Evolutionary conservation across 1,140 invertebrate genomes (phyloP).

Genomic region (Goniozus legneri): DNA sequence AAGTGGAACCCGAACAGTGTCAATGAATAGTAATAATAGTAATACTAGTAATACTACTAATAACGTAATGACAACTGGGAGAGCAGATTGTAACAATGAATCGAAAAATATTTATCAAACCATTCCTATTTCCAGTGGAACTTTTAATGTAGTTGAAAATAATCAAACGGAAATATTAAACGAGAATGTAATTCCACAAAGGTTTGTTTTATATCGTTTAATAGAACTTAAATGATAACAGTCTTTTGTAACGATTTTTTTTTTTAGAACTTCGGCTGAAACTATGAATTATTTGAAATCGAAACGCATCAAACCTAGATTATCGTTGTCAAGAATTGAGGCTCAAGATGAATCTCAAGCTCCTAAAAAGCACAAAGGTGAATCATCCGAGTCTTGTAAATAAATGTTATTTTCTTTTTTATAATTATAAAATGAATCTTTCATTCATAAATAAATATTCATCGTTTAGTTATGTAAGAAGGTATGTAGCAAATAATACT

Average conservation of each 20-base stretch:
- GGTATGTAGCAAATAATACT: constrained; percentile 35
- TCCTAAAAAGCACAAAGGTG: constrained; percentile 46
- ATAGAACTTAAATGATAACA: constrained; percentile 1
- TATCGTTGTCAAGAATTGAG: constrained; percentile 37
- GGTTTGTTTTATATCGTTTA: constrained; percentile 1
- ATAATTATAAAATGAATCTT: constrained; percentile 20
- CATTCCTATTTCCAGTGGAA: constrained; percentile 31
- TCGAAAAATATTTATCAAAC: constrained; percentile 30
- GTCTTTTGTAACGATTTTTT: constrained; percentile 12
- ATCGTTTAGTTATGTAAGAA: constrained; percentile 40
- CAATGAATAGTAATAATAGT: constrained; percentile 13
- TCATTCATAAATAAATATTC: constrained; percentile 19
- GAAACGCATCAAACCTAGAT: constrained; percentile 45
- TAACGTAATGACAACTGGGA: too few species aligned
- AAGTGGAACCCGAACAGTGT: constrained; percentile 19
- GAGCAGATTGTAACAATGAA: too few species aligned
- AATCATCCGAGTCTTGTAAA: constrained; percentile 50
- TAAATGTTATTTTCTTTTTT: constrained; percentile 47
- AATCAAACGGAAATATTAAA: constrained; percentile 25
- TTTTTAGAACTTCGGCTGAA: constrained; percentile 34
- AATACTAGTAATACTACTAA: constrained; percentile 15
- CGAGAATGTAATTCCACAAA: constrained; percentile 16
- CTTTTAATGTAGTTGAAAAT: constrained; percentile 28
- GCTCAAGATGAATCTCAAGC: constrained; percentile 35
- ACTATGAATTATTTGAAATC: constrained; percentile 42